Evolutionary conservation across 2,113 vertebrate species (phyloP), one percentile per base, ranked within the genome.

Genomic region (Willisornis vidua): DNA sequence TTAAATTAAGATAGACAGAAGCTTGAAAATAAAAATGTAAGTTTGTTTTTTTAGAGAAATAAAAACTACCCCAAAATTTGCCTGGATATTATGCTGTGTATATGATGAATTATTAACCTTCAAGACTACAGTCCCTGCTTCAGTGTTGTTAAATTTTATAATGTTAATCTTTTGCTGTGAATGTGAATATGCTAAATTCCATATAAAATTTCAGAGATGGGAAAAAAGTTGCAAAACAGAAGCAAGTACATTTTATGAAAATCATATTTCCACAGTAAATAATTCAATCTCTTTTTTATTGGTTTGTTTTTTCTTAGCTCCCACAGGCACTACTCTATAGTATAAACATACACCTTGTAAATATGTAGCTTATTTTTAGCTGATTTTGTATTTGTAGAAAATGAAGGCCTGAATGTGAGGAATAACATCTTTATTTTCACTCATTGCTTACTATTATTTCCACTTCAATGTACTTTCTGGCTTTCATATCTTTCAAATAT

Each of bases 221-320:
- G 41, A 52, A 92, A 75, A 84, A 80, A 13, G 46, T 70, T 77
- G 67, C 6, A 67, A 90, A 90, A 54, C 26, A 77, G 71, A 95
- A 89, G 13, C 35, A 83, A 94, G 12, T 85, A 52, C 91, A 74
- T 94, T 92, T 91, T 95, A 93, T 91, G 90, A 82, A 97, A 97
- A 97, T 96, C 74, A 14, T 71, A 96, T 97, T 97, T 93, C 52
- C 54, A 51, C 59, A 72, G 82, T 37, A 92, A 90, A 86, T 97
- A 97, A 97, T 96, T 97, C 76, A 97, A 92, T 97, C 51, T 87
- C 41, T 29, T 85, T 76, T 95, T 71, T 93, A 76, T 87, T 87
- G 55, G 48, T 58, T 94, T 95, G 31, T 74, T 96, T 96, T 96
- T 96, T 94, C 67, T 31, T 71, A 89, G 75, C 41, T 95, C 92